phyloP scores from a whole-genome alignment of 2,888 invertebrate genomes.

The Lobophora halterata region DNA sequence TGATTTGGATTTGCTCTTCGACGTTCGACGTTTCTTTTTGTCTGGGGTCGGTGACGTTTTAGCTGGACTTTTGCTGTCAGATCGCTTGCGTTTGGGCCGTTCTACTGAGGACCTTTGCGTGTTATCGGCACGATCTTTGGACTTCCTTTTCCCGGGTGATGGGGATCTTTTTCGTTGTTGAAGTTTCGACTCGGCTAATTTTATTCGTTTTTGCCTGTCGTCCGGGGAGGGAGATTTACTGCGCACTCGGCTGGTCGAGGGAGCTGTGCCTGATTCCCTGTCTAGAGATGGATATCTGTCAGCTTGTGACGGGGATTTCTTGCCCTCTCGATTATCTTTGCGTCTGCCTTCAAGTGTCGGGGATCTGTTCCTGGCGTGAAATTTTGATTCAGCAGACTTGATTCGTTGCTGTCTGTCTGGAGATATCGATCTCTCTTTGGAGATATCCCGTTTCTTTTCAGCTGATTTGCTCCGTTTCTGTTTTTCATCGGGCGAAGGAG shows the following conservation, averaged over 20 bases:
- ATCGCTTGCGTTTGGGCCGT: constrained; percentile 17
- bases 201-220: constrained; percentile 19
- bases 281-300: too few relatives aligned
- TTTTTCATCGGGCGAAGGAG: constrained; percentile 15
- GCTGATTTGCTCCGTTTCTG: constrained; percentile 6
- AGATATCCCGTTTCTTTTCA: constrained; percentile 7
- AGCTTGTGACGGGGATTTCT: constrained; percentile 5
- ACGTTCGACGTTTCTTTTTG: constrained; percentile 29
- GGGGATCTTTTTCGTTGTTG: constrained; percentile 9
- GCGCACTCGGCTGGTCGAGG: too few relatives aligned
- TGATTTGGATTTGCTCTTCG: constrained; percentile 53
- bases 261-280: too few relatives aligned
- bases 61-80: constrained; percentile 15
- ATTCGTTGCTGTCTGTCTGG: constrained; percentile 17
- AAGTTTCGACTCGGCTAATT: constrained; percentile 13
- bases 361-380: constrained; percentile 7
- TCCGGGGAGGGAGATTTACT: constrained; percentile 23
- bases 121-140: neutral
- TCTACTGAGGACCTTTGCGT: constrained; percentile 13
- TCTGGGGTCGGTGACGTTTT: constrained; percentile 49
- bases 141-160: constrained; percentile 3
- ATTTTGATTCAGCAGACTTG: constrained; percentile 15
- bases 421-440: constrained; percentile 14
- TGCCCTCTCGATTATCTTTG: constrained; percentile 4
- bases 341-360: too few relatives aligned